Evolutionary conservation across 2,113 vertebrate genomes (phyloP), one percentile per base, ranked within the genome.

Genomic region (Plectropomus leopardus): DNA sequence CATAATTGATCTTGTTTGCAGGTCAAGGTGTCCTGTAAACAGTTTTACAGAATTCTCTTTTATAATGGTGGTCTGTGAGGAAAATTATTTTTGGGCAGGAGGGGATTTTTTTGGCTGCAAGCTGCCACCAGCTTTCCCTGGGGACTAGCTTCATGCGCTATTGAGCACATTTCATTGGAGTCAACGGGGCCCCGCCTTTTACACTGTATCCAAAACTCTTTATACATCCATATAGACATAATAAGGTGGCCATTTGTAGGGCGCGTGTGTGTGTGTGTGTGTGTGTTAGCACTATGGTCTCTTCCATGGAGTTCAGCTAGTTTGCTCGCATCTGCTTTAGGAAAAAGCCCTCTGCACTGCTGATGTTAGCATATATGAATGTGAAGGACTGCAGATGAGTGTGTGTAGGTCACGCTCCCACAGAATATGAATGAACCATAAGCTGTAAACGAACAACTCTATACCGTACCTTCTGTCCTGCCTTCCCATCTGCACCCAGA

Each of bases 401-500:
- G 15, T 77, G 74, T 74, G 75, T 72, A 58, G 69, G 82, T 80
- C 71, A 84, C 13, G 16, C 79, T 82, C 68, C 64, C 51, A 36
- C 65, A 70, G 74, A 87, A 85, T 87, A 89, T 72, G 75, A 89
- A 91, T 86, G 71, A 84, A 78, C 16, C 45, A 21, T 36, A 24
- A 58, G 36, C 47, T 81, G 63, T 61, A 73, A 85, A 85, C 45
- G 45, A 84, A 80, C 8, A 32, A 83, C 40, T 24, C 53, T 51
- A 26, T 40, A 47, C 58, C 55, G 19, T 90, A 96, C 95, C 94
- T 95, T 95, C 57, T 80, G 59, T 88, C 94, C 94, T 10, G 61
- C 2, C 42, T 84, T 91, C 82, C 95, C 94, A 54, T 92, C 92
- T 64, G 69, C 19, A 75, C 95, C 95, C 63, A 30, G 26, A 63